These are phyloP conservation scores for Danio tinwini DNA, from an alignment of 2,797 vertebrate species.

Conservation along the genomic window DNA sequence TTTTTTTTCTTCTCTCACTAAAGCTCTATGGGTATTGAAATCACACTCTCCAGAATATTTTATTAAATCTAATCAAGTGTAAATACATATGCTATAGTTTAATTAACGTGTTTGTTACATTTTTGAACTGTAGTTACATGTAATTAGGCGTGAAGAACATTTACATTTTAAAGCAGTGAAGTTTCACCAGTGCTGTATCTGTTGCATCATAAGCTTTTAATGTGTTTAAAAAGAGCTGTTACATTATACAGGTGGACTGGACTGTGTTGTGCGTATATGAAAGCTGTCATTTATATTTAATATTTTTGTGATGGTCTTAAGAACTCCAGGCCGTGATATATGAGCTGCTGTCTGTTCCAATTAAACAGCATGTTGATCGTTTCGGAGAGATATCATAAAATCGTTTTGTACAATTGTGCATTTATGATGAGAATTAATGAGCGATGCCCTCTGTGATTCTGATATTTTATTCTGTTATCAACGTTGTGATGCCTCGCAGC, in stretches of 20 bases:
- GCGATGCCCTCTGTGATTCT: constrained; percentile 21
- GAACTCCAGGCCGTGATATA: constrained; percentile 5
- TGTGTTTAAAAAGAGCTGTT: not conserved
- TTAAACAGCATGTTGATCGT: not conserved
- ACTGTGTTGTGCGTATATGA: not conserved
- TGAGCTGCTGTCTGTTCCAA: not conserved
- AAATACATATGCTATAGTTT: not conserved
- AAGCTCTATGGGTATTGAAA: not conserved
- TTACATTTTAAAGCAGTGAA: not conserved
- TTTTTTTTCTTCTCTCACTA: not conserved
- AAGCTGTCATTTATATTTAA: not conserved
- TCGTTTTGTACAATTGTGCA: constrained; percentile 25
- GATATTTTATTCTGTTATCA: constrained; percentile 35
- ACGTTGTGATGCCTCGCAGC: constrained; percentile 36
- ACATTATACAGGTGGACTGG: not conserved
- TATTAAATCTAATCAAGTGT: not conserved
- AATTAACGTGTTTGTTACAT: not conserved
- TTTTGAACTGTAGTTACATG: not conserved
- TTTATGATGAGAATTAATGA: constrained; percentile 28
- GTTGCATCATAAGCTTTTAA: not conserved
- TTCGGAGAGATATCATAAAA: not conserved
- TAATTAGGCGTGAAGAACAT: not conserved
- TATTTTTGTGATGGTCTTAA: not conserved
- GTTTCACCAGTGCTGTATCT: not conserved
- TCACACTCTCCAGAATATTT: not conserved